phyloP scores from a whole-genome alignment of 1,140 invertebrate species.

The Semibalanus balanoides region DNA sequence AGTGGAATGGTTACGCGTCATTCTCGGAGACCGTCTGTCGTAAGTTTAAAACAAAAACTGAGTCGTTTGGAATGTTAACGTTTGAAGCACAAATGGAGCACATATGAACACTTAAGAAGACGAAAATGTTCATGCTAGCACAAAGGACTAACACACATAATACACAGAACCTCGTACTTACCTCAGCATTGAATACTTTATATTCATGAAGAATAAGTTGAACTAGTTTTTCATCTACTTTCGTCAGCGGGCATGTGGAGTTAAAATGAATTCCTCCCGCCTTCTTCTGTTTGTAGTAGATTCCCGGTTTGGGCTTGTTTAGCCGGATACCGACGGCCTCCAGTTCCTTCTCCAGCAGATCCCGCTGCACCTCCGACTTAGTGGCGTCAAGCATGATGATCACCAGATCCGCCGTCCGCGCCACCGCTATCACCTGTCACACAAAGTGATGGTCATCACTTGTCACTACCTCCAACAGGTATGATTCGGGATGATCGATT shows the following conservation, averaged over 20 bases:
- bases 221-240: slow-evolving; percentile 93
- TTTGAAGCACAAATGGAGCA: no score
- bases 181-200: slow-evolving; percentile 98
- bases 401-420: slow-evolving; percentile 87
- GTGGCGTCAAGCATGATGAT: slow-evolving; percentile 99
- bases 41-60: no score
- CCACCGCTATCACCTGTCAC: slow-evolving; percentile 91
- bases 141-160: no score
- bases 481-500: no score
- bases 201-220: slow-evolving; percentile 98
- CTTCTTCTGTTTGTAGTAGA: slow-evolving; percentile 96
- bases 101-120: no score
- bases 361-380: slow-evolving; percentile 85
- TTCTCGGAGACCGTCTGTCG: no score
- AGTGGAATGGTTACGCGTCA: no score
- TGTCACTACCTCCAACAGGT: no score
- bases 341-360: slow-evolving; percentile 79
- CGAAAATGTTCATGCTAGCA: no score
- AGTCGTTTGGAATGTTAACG: no score
- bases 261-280: slow-evolving; percentile 98
- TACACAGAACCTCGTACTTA: slow-evolving; percentile 29
- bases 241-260: slow-evolving; percentile 82
- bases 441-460: no score
- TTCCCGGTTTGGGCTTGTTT: slow-evolving; percentile 88
- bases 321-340: slow-evolving; percentile 92